Base-by-base conservation (phyloP, 1,140 invertebrate species). In the Phymorhynchus buccinoides region DNA sequence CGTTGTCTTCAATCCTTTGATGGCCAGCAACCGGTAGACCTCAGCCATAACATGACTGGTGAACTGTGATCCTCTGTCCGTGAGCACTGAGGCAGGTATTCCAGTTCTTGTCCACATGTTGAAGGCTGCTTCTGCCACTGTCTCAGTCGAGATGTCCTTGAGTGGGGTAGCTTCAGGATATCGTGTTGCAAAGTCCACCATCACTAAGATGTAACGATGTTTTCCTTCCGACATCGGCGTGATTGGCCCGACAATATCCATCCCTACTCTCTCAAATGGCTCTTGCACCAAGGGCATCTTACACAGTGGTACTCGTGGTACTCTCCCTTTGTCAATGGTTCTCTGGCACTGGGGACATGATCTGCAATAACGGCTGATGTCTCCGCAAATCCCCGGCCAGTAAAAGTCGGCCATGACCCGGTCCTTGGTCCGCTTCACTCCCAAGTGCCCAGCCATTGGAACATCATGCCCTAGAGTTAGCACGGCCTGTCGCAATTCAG, bases 91-190 rank as follows among this genome's bases (percentile, higher is more conserved):
- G n/a, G n/a, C n/a, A n/a, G n/a, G n/a, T n/a, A n/a, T n/a, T n/a
- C n/a, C n/a, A n/a, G n/a, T n/a, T n/a, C n/a, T n/a, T n/a, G n/a
- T n/a, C n/a, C n/a, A n/a, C n/a, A n/a, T n/a, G n/a, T n/a, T n/a
- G n/a, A n/a, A n/a, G n/a, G n/a, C n/a, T n/a, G n/a, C n/a, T n/a
- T n/a, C n/a, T n/a, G n/a, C n/a, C n/a, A n/a, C n/a, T n/a, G n/a
- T n/a, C n/a, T n/a, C n/a, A n/a, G n/a, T n/a, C n/a, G n/a, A n/a
- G n/a, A n/a, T n/a, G n/a, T n/a, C n/a, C n/a, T n/a, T n/a, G n/a
- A n/a, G n/a, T n/a, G n/a, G n/a, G n/a, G n/a, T n/a, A n/a, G 85
- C 87, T 75, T 88, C 86, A 48, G 87, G 84, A 37, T 87, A 88
- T 44, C 84, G 66, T 4, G 86, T 85, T 0, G 84, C 80, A 81